Evolutionary conservation across 2,113 vertebrate genomes (phyloP).

Genomic region (Urocolius indicus): DNA sequence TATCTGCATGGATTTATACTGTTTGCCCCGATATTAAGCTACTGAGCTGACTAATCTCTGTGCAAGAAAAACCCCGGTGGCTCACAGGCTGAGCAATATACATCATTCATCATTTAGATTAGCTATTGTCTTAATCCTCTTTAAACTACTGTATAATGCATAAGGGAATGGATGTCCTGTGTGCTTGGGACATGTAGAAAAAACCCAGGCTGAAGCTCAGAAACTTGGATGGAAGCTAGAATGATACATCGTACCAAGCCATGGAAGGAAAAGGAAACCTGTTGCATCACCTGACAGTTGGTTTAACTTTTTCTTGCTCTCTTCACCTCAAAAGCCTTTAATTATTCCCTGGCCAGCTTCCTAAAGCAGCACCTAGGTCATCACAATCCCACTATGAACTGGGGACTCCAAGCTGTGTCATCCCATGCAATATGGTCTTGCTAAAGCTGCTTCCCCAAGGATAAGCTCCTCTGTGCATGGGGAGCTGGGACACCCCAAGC

Average conservation of each 20-base stretch:
- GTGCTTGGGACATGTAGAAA: not conserved
- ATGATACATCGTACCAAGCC: not conserved
- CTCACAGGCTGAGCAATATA: constrained; percentile 49
- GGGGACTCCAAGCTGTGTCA: not conserved
- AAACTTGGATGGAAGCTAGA: not conserved
- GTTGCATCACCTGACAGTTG: not conserved
- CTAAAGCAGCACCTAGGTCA: not conserved
- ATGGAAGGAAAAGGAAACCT: not conserved
- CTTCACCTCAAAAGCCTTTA: not conserved
- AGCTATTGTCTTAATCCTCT: constrained; percentile 66
- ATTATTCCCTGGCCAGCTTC: not conserved
- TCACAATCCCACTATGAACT: rapidly evolving
- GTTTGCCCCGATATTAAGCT: constrained; percentile 62
- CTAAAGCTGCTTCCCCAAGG: not conserved
- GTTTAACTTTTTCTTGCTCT: not conserved
- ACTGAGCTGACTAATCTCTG: constrained; percentile 54
- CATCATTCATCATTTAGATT: constrained; percentile 64
- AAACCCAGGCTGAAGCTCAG: not conserved
- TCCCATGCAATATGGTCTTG: rapidly evolving
- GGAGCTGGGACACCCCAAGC: not conserved
- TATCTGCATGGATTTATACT: constrained; percentile 59
- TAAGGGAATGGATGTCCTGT: constrained; percentile 30
- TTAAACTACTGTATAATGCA: constrained; percentile 61
- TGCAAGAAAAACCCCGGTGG: constrained; percentile 4
- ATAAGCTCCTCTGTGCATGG: rapidly evolving